A percentile compares a stretch with the other conserved stretches of the same genome.
phyloP scores from a whole-genome alignment of 1,140 invertebrate genomes.

The Heliothis virescens region DNA sequence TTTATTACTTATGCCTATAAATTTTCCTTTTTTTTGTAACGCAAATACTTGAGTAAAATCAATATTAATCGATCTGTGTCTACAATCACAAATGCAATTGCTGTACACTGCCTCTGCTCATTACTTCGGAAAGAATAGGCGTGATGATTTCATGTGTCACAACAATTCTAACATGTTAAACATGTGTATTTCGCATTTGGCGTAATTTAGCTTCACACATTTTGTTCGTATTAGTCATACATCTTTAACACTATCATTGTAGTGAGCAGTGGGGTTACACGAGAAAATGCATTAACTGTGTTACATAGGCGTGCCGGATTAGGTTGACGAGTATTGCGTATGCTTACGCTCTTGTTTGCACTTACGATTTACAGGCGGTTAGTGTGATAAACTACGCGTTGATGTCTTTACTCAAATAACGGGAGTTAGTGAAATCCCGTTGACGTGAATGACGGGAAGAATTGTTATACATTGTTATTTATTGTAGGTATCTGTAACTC shows the following conservation, averaged over 20 bases:
- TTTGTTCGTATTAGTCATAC: constrained; percentile 40
- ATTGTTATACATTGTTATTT: no score
- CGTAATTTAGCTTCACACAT: constrained; percentile 24
- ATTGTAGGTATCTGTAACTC: no score
- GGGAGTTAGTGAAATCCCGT: background rate
- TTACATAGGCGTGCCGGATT: constrained; percentile 55
- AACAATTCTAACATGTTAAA: constrained; percentile 7
- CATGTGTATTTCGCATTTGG: background rate
- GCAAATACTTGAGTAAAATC: no score
- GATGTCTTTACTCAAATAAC: background rate
- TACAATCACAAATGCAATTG: no score
- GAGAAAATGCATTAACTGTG: constrained; percentile 35
- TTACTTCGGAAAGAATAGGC: no score
- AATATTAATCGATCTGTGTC: no score
- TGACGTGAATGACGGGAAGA: no score
- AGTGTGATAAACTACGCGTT: constrained; percentile 1
- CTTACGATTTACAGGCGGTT: constrained; percentile 3
- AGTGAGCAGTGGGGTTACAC: constrained; percentile 18
- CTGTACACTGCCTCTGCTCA: no score
- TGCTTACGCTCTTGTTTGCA: constrained; percentile 35
- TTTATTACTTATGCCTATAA: background rate
- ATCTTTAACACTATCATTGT: constrained; percentile 34
- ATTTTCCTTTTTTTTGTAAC: no score
- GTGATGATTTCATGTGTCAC: no score
- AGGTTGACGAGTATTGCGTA: constrained; percentile 59